Evolutionary conservation across 2,797 vertebrate species (phyloP).

Genomic region (Acipenser transmontanus): DNA sequence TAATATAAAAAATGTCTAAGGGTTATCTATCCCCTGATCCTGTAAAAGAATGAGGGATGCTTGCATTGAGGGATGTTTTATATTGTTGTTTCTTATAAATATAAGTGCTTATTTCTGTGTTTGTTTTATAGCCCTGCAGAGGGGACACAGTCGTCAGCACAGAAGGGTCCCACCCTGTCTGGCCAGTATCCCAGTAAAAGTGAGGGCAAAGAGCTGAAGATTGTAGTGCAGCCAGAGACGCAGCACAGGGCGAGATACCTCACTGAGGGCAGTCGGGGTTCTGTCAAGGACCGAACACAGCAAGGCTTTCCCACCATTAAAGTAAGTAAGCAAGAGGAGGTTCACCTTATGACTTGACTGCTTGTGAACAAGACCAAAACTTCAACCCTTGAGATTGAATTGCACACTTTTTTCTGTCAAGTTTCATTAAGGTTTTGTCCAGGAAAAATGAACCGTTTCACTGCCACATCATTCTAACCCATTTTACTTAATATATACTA

Average conservation of each 20-base stretch:
- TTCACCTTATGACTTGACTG: no score
- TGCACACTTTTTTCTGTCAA: not conserved
- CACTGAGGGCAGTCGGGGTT: constrained; percentile 95
- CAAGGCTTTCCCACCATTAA: constrained; percentile 94
- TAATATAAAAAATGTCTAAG: no score
- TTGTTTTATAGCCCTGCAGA: constrained; percentile 53
- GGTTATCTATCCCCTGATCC: no score
- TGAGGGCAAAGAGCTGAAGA: constrained; percentile 94
- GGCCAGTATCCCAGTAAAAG: constrained; percentile 85
- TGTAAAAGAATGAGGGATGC: no score
- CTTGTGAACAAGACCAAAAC: no score
- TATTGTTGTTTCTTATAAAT: not conserved
- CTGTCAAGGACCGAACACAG: constrained; percentile 92
- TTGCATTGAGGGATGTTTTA: no score
- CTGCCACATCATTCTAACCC: no score
- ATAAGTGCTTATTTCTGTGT: constrained; percentile 5
- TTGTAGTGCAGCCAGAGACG: constrained; percentile 89
- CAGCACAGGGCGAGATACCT: constrained; percentile 94
- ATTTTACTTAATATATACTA: no score
- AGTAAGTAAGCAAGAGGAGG: constrained; percentile 49
- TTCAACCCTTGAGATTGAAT: no score
- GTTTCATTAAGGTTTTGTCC: not conserved
- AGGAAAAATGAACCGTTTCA: no score
- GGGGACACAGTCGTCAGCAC: constrained; percentile 39
- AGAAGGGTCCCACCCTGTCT: constrained; percentile 79